phyloP scores from a whole-genome alignment of 1,140 invertebrate species.

The Cryptotermes secundus region DNA sequence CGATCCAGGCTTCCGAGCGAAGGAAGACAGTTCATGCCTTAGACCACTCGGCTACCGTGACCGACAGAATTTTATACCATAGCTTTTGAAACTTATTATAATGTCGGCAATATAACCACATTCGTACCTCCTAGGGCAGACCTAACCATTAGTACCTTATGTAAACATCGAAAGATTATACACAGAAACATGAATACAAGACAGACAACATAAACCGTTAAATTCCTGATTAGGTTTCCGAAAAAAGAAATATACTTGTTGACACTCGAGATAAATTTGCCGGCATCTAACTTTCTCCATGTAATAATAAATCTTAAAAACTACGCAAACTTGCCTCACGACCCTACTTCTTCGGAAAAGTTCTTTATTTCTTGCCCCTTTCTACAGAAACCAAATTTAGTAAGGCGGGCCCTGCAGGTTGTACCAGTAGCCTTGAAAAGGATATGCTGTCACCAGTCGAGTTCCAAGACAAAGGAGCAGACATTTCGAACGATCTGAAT shows the following conservation, averaged over 20 bases:
- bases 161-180: not conserved
- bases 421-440: not conserved
- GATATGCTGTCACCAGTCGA: not conserved
- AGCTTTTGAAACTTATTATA: not conserved
- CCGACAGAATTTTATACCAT: no score
- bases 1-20: no score
- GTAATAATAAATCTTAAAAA: not conserved
- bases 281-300: not conserved
- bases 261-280: not conserved
- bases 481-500: not conserved
- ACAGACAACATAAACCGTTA: not conserved
- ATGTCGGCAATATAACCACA: not conserved
- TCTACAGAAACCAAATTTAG: not conserved
- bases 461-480: not conserved
- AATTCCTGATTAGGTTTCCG: not conserved
- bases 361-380: not conserved
- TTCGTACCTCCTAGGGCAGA: not conserved
- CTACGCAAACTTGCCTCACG: not conserved
- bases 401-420: not conserved
- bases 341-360: no score
- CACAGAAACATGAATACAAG: not conserved
- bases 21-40: no score
- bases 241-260: not conserved
- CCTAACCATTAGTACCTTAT: not conserved
- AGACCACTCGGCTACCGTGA: no score